phyloP scores from a whole-genome alignment of 2,888 invertebrate genomes.

The Myopa tessellatipennis region DNA sequence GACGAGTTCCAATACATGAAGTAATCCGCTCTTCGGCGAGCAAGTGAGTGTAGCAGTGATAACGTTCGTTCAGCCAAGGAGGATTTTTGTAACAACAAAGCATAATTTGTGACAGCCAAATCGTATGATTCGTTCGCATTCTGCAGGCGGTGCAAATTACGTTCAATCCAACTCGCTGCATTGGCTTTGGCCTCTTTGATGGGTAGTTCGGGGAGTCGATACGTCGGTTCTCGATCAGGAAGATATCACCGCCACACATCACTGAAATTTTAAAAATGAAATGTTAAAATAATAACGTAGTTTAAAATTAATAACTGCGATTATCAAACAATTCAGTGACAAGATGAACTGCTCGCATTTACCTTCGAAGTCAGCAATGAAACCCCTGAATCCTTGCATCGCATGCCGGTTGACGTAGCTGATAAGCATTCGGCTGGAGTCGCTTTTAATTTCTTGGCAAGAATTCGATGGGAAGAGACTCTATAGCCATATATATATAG shows the following conservation, averaged over 20 bases:
- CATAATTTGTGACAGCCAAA: constrained; percentile 86
- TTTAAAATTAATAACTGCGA: no score
- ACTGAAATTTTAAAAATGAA: constrained; percentile 70
- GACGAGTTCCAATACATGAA: constrained; percentile 85
- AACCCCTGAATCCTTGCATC: constrained; percentile 78
- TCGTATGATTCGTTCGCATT: constrained; percentile 80
- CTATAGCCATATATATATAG: constrained; percentile 62
- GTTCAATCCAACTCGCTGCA: constrained; percentile 82
- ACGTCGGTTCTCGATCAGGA: constrained; percentile 75
- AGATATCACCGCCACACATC: constrained; percentile 92
- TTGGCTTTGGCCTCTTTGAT: constrained; percentile 79
- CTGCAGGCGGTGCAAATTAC: constrained; percentile 78
- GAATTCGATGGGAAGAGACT: constrained; percentile 86
- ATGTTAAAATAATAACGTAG: background rate
- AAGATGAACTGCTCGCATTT: background rate
- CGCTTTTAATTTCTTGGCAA: constrained; percentile 85
- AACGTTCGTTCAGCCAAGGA: constrained; percentile 82
- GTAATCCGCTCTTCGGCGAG: constrained; percentile 72
- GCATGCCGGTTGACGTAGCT: constrained; percentile 83
- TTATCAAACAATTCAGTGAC: no score
- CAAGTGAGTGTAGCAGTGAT: constrained; percentile 72
- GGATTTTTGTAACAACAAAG: constrained; percentile 81
- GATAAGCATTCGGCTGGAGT: constrained; percentile 91
- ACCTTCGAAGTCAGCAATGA: constrained; percentile 93
- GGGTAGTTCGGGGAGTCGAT: constrained; percentile 98